Evolutionary conservation across 2,888 invertebrate species (phyloP), one percentile per base, ranked within the genome.

Genomic region (Drosophila lutescens): DNA sequence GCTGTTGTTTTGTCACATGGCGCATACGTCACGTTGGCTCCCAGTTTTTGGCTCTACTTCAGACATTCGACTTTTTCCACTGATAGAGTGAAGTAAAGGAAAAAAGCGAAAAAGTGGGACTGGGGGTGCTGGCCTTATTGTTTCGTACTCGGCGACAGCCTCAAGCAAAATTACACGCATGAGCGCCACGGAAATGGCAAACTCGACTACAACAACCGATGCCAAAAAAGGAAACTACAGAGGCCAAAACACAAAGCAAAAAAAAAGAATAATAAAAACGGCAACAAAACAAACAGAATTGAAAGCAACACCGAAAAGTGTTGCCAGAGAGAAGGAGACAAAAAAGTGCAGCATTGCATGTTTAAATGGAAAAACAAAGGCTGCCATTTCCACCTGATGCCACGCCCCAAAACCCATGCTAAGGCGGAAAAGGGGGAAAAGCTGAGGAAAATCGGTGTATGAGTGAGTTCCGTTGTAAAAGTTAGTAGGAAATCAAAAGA

Each of bases 141-240:
- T 88, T 88, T 79, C 76, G 74, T 72, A 67, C 83, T 80, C 82
- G 78, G 78, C 86, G 86, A 80, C 82, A 85, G 86, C 79, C 81
- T 77, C 77, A 82, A 89, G 86, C 80, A 77, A 85, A 88, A 86
- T 86, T 87, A 84, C 87, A 87, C 89, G 89, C 87, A 82, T 86
- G 87, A 82, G 85, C 78, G 82, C 87, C 70, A 85, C 87, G 79
- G 89, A 86, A 88, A 88, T 88, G 87, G 85, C 89, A 87, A 87
- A 77, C 88, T 86, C 78, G 76, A 66, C 74, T 77, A 44, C 77
- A 76, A 79, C 70, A 78, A 65, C 67, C 43, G 55, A 54, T 65
- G 63, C 67, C 61, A 71, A 76, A 76, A 82, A 76, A 78, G 74
- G 73, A 76, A 84, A 74, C 71, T 77, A 87, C 67, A 26, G 43